A percentile compares a stretch with the other conserved stretches of the same genome.
Conservation (phyloP, 1,140 invertebrate species). For the Pseudomyrmex concolor region DNA sequence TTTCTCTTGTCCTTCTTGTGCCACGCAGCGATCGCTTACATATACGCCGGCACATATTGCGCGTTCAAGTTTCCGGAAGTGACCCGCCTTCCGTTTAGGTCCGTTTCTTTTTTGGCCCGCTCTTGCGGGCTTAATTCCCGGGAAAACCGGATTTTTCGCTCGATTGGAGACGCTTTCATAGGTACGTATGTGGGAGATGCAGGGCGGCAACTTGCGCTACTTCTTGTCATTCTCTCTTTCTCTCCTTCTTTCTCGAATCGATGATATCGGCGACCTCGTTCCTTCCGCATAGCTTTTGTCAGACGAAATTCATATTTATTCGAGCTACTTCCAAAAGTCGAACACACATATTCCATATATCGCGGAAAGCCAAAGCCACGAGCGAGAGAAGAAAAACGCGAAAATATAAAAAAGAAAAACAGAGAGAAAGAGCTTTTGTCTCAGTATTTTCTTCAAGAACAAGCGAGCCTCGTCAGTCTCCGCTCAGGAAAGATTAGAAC, state of each 20-base stretch:
- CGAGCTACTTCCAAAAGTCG: constrained; percentile 41
- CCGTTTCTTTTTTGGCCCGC: constrained; percentile 60
- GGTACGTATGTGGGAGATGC: constrained; percentile 51
- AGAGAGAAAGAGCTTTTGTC: constrained; percentile 49
- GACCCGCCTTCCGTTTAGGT: constrained; percentile 43
- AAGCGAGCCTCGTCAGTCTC: constrained; percentile 55
- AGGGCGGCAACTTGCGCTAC: neutral
- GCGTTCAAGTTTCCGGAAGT: constrained; percentile 60
- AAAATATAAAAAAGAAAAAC: neutral
- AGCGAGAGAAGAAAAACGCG: constrained; percentile 9
- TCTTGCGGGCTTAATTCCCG: constrained; percentile 72
- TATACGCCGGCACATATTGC: constrained; percentile 28
- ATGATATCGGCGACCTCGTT: neutral
- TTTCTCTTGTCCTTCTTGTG: neutral
- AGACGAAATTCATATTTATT: constrained; percentile 68
- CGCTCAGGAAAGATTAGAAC: constrained; percentile 61
- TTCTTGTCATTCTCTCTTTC: neutral
- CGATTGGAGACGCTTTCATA: constrained; percentile 68
- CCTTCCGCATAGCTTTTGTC: constrained; percentile 42
- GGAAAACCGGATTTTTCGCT: constrained; percentile 77
- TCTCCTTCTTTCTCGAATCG: constrained; percentile 10
- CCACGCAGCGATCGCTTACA: neutral
- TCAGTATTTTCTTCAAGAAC: constrained; percentile 55
- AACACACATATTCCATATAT: constrained; percentile 5
- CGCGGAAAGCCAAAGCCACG: neutral